phyloP scores from a whole-genome alignment of 92 coral and sea anemone species.

The Zoanthus gigantus region DNA sequence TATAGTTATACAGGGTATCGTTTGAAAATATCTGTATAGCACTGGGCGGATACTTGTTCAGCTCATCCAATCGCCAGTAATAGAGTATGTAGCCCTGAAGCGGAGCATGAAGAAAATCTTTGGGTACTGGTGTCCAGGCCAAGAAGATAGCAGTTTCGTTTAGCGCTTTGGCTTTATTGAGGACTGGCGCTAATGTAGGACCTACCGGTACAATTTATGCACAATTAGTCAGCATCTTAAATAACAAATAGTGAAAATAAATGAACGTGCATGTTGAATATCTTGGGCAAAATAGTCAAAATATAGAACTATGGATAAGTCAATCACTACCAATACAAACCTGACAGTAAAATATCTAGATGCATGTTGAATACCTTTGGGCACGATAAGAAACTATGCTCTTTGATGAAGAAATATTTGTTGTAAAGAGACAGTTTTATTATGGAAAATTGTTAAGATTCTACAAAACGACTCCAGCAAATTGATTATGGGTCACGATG shows the following conservation, averaged over 20 bases:
- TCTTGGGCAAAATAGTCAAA: too few relatives aligned
- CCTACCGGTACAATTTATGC: constrained; percentile 12
- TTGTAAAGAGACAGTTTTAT: too few relatives aligned
- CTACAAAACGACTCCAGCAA: too few relatives aligned
- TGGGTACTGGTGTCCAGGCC: constrained; percentile 57
- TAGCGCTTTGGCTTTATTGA: constrained; percentile 23
- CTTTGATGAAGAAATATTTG: too few relatives aligned
- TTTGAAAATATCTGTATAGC: not conserved
- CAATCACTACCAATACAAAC: too few relatives aligned
- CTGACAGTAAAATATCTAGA: too few relatives aligned
- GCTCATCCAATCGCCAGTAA: not conserved
- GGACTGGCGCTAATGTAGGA: constrained; percentile 49
- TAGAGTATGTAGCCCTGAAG: constrained; percentile 50
- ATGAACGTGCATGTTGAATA: not conserved
- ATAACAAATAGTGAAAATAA: not conserved
- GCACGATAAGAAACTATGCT: too few relatives aligned
- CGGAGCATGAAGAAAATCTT: constrained; percentile 47
- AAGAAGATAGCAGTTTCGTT: constrained; percentile 48
- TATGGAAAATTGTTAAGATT: too few relatives aligned
- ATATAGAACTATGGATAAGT: too few relatives aligned
- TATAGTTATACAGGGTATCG: not conserved
- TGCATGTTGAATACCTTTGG: too few relatives aligned
- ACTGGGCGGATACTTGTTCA: not conserved
- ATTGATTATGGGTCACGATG: too few relatives aligned
- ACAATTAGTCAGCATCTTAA: not conserved